A percentile compares a stretch with the other conserved stretches of the same genome.
phyloP scores from a whole-genome alignment of 1,140 invertebrate genomes.

The Macrotrachela quadricornifera region DNA sequence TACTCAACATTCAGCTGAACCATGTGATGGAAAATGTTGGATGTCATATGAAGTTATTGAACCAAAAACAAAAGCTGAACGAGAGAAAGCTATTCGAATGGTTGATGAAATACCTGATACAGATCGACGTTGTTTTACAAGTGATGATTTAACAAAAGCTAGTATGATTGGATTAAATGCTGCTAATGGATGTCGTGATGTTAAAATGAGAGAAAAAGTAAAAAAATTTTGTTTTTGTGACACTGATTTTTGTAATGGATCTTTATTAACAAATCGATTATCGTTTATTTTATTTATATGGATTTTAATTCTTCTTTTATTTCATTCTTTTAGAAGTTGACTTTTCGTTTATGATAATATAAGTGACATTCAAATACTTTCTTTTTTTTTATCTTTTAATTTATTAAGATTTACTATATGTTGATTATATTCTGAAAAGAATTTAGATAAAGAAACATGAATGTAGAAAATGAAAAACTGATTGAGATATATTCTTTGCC shows the following conservation, averaged over 20 bases:
- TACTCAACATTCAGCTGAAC: constrained; percentile 6
- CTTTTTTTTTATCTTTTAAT: no score
- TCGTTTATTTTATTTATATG: not conserved
- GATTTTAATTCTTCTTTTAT: not conserved
- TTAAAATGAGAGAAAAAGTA: constrained; percentile 9
- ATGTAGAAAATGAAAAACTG: no score
- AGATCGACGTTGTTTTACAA: constrained; percentile 7
- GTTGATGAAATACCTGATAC: constrained; percentile 2
- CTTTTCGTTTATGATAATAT: not conserved
- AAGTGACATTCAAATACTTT: no score
- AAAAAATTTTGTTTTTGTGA: constrained; percentile 9
- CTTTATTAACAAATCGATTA: not conserved
- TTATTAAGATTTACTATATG: no score
- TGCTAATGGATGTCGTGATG: constrained; percentile 6
- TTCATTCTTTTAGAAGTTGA: not conserved
- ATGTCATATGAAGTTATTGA: constrained; percentile 8
- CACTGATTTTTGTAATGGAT: constrained; percentile 5
- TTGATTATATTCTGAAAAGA: no score
- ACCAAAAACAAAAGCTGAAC: constrained; percentile 6
- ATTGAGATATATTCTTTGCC: no score
- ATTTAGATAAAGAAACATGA: no score
- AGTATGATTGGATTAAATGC: constrained; percentile 7
- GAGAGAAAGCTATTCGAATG: constrained; percentile 4
- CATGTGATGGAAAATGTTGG: constrained; percentile 10
- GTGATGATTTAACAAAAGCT: constrained; percentile 8